Conservation (phyloP, 2,113 vertebrate species). For the Campylomormyrus numenius region DNA sequence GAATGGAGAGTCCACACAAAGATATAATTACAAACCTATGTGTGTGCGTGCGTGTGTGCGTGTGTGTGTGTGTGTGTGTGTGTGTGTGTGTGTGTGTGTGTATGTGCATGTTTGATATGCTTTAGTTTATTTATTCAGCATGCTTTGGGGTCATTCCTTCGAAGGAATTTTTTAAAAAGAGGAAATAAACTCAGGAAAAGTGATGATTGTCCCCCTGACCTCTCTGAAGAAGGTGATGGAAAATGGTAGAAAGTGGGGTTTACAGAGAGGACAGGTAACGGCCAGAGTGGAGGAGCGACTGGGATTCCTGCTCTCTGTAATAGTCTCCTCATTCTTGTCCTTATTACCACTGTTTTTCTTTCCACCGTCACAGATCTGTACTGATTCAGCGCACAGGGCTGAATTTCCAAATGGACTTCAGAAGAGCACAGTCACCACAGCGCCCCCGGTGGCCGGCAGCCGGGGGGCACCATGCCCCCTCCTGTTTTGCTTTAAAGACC, state of each 20-base stretch:
- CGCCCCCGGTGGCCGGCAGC: constrained; percentile 41
- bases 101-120: background rate
- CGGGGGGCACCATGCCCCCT: constrained; percentile 54
- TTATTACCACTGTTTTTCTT: background rate
- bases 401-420: constrained; percentile 31
- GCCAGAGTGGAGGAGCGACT: no score
- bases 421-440: constrained; percentile 32
- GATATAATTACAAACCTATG: background rate
- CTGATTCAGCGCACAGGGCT: constrained; percentile 8
- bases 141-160: background rate
- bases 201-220: background rate
- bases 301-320: background rate
- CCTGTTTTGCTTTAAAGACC: constrained; percentile 62
- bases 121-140: background rate
- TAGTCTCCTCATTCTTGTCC: constrained; percentile 6
- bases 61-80: background rate
- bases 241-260: background rate
- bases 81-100: background rate
- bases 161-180: background rate
- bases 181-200: background rate
- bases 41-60: no score
- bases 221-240: background rate
- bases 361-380: constrained; percentile 16
- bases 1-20: background rate
- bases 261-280: background rate